Conservation (phyloP, 1,140 invertebrate species). For the Saccostrea glomerata region DNA sequence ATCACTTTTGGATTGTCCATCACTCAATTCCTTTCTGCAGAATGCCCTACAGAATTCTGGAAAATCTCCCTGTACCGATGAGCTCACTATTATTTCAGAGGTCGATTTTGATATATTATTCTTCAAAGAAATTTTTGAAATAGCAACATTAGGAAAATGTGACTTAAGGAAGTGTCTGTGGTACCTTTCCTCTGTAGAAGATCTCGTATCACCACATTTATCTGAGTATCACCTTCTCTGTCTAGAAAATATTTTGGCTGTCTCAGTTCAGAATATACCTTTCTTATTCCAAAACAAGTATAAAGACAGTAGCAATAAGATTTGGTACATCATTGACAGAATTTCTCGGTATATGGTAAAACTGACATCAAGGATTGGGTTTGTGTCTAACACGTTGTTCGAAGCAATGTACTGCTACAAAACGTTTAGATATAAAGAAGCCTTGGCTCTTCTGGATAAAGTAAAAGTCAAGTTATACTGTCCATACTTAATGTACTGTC, state of each 20-base stretch:
- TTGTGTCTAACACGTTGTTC: not conserved
- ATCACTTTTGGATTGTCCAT: no score
- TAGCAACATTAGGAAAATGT: slow-evolving; percentile 11
- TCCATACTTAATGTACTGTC: not conserved
- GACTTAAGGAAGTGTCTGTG: not conserved
- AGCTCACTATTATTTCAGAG: not conserved
- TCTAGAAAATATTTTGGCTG: not conserved
- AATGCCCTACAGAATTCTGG: no score
- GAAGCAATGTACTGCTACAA: not conserved
- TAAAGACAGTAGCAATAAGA: not conserved
- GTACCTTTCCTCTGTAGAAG: not conserved
- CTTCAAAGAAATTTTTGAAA: slow-evolving; percentile 14
- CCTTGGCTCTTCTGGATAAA: not conserved
- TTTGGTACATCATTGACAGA: not conserved
- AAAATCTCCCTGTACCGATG: no score
- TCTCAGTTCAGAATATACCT: not conserved
- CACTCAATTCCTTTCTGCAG: no score
- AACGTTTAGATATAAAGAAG: not conserved
- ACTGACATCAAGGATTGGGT: not conserved
- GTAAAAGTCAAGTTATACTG: not conserved
- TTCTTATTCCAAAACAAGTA: not conserved
- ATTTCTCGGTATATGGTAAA: not conserved
- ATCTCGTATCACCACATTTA: not conserved
- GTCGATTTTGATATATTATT: not conserved
- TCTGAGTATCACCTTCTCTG: slow-evolving; percentile 10